A percentile compares a stretch with the other conserved stretches of the same genome.
Evolutionary conservation across 2,797 vertebrate genomes (phyloP).

Genomic region (Nyctibius grandis): DNA sequence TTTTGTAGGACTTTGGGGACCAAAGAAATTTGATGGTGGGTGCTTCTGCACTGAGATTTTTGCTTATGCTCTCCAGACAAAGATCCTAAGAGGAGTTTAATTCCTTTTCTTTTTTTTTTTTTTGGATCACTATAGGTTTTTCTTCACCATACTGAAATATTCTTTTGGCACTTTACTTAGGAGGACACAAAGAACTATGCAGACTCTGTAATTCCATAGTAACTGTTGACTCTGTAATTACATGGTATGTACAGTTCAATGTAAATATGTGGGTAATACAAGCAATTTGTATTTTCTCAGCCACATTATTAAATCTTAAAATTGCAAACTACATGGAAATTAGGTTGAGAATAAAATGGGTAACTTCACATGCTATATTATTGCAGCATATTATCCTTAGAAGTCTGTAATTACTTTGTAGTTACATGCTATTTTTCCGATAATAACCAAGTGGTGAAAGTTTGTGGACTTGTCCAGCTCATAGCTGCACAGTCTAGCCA

Average conservation of each 20-base stretch:
- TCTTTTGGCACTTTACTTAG: not conserved
- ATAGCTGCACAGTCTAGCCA: not conserved
- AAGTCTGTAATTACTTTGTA: conserved; percentile 48
- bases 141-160: not conserved
- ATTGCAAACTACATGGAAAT: conserved; percentile 58
- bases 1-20: not conserved
- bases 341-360: conserved; percentile 56
- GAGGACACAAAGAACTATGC: not conserved
- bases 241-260: not conserved
- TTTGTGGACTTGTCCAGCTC: conserved; percentile 7
- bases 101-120: not conserved
- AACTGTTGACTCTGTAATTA: conserved; percentile 50
- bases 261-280: conserved; percentile 44
- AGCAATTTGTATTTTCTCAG: conserved; percentile 53
- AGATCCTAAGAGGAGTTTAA: not conserved
- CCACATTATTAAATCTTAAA: conserved; percentile 48
- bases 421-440: conserved; percentile 23
- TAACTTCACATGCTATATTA: conserved; percentile 24
- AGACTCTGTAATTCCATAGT: conserved; percentile 25
- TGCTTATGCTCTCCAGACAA: not conserved
- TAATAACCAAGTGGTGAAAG: conserved; percentile 11
- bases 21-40: not conserved
- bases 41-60: not conserved
- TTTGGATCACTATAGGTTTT: not conserved
- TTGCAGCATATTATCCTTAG: conserved; percentile 23